Percentiles rank a stretch among this genome's conserved stretches.
Evolutionary conservation across 2,888 invertebrate species (phyloP).

Genomic region (Dolichopus griseipennis): DNA sequence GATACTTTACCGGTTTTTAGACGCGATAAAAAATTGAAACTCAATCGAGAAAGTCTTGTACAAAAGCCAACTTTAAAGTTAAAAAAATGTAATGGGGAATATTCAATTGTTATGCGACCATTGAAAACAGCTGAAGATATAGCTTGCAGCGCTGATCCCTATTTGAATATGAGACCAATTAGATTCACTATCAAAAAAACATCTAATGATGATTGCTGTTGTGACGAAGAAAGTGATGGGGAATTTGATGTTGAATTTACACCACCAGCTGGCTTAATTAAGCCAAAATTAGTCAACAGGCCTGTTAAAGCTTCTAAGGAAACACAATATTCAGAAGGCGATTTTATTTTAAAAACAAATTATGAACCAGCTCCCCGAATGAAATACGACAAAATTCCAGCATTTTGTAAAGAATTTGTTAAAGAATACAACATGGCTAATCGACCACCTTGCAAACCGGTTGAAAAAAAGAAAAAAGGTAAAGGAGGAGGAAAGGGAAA

Average conservation of each 20-base stretch:
- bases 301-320: conserved; percentile 49
- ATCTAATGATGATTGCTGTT: conserved; percentile 49
- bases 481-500: no score
- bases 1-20: conserved; percentile 34
- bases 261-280: conserved; percentile 60
- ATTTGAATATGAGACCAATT: conserved; percentile 58
- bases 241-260: conserved; percentile 65
- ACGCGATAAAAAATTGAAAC: conserved; percentile 39
- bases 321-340: conserved; percentile 53
- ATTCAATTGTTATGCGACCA: conserved; percentile 58
- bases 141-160: conserved; percentile 54
- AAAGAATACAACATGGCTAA: background rate
- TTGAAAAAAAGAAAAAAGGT: no score
- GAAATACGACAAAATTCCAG: background rate
- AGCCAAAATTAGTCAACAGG: conserved; percentile 47
- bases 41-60: conserved; percentile 26
- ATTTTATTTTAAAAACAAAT: conserved; percentile 38
- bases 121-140: conserved; percentile 53
- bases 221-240: conserved; percentile 49
- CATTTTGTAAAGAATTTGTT: background rate
- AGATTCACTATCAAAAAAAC: conserved; percentile 58
- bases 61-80: conserved; percentile 55
- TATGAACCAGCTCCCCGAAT: background rate
- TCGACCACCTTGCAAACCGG: background rate
- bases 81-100: conserved; percentile 56